Evolutionary conservation across 2,113 vertebrate genomes (phyloP).

Genomic region (Erythrolamprus reginae): DNA sequence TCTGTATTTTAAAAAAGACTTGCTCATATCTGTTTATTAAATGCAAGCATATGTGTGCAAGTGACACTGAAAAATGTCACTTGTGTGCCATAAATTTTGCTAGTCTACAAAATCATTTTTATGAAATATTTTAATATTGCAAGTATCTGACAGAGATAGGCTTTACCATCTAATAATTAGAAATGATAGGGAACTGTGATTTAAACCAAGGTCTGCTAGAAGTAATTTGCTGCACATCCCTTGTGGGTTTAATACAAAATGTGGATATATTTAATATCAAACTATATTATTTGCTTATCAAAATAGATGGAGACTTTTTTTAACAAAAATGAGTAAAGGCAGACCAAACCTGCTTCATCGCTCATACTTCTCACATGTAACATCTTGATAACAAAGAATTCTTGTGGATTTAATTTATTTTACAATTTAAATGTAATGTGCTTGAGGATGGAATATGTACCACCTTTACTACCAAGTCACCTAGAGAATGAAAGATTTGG

Average conservation of each 20-base stretch:
- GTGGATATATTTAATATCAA: neutral
- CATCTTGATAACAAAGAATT: slow-evolving; percentile 9
- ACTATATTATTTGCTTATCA: neutral
- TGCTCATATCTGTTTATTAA: neutral
- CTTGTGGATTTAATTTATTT: neutral
- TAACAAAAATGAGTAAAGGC: neutral
- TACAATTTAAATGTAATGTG: neutral
- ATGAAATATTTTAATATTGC: slow-evolving; percentile 6
- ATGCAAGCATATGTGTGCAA: neutral
- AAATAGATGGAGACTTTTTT: neutral
- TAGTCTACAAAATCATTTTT: neutral
- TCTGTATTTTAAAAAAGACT: neutral
- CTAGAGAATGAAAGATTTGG: neutral
- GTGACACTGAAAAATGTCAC: neutral
- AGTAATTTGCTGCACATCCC: neutral
- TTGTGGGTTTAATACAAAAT: neutral
- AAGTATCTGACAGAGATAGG: neutral
- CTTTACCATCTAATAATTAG: neutral
- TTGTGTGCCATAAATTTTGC: fast-evolving
- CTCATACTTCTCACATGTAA: neutral
- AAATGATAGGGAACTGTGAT: neutral
- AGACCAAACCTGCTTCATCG: neutral
- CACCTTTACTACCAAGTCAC: neutral
- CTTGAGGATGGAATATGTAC: neutral
- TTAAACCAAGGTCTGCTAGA: neutral